Conservation (phyloP, 2,888 invertebrate species). For the Molorchus minor region DNA sequence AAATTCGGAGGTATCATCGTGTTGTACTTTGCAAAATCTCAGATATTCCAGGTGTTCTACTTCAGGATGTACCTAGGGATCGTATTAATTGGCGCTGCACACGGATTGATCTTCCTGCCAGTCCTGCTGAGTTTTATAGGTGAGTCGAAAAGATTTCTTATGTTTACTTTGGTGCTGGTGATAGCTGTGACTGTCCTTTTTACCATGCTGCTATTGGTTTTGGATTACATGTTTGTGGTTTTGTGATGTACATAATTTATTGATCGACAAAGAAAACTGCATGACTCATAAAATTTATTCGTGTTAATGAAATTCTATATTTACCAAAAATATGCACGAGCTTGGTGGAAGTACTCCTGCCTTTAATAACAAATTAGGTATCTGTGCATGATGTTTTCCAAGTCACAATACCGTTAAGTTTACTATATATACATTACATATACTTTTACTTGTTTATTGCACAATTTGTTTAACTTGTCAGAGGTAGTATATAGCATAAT, state of each 20-base stretch:
- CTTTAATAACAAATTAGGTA: no score
- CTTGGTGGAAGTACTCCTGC: no score
- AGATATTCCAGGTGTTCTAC: conserved; percentile 79
- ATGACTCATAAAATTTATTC: no score
- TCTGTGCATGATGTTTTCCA: no score
- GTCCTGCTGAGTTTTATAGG: conserved; percentile 97
- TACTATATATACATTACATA: no score
- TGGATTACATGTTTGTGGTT: not conserved
- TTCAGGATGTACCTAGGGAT: conserved; percentile 86
- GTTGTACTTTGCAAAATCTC: conserved; percentile 95
- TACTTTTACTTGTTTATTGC: no score
- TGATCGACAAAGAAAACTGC: no score
- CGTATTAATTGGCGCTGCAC: conserved; percentile 94
- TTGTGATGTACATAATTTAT: not conserved
- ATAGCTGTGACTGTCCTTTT: not conserved
- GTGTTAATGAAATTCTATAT: no score
- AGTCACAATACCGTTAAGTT: no score
- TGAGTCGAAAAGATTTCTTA: conserved; percentile 63
- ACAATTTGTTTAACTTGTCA: no score
- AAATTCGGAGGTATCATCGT: conserved; percentile 98
- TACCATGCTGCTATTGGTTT: not conserved
- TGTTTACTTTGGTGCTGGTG: not conserved
- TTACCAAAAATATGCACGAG: no score
- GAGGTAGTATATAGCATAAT: no score
- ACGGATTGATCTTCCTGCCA: conserved; percentile 96